Evolutionary conservation across 2,113 vertebrate genomes (phyloP).

Genomic region (Albula goreensis): DNA sequence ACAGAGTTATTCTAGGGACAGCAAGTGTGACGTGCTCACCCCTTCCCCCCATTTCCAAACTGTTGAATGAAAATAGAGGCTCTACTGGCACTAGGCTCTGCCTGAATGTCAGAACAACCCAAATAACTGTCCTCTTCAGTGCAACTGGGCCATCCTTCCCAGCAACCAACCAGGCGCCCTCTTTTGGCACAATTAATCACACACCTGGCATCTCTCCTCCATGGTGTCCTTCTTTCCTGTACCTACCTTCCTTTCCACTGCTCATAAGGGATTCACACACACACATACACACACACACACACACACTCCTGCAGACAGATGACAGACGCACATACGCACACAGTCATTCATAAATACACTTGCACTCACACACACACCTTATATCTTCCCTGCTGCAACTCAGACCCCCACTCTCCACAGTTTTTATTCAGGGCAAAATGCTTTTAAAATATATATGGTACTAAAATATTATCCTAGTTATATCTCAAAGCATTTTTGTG

Average conservation of each 20-base stretch:
- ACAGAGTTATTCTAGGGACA: background rate
- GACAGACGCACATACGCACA: background rate
- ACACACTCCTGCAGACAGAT: background rate
- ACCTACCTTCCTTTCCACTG: background rate
- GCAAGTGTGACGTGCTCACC: background rate
- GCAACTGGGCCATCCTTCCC: constrained; percentile 46
- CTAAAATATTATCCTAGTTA: no score
- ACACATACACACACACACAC: background rate
- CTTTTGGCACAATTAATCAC: constrained; percentile 17
- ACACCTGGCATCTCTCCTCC: constrained; percentile 9
- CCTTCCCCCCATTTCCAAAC: background rate
- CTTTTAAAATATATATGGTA: no score
- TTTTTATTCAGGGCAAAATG: no score
- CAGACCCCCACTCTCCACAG: no score
- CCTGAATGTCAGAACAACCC: constrained; percentile 42
- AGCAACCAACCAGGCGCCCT: constrained; percentile 2
- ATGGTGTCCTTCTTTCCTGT: background rate
- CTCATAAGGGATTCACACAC: background rate
- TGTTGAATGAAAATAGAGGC: background rate
- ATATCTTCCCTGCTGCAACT: no score
- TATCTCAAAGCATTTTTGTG: no score
- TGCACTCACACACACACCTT: constrained; percentile 12
- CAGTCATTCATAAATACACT: background rate
- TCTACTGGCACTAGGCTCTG: constrained; percentile 14
- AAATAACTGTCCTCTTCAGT: constrained; percentile 39